Evolutionary conservation across 2,113 vertebrate species (phyloP).

Genomic region (Zosterops pallidus): DNA sequence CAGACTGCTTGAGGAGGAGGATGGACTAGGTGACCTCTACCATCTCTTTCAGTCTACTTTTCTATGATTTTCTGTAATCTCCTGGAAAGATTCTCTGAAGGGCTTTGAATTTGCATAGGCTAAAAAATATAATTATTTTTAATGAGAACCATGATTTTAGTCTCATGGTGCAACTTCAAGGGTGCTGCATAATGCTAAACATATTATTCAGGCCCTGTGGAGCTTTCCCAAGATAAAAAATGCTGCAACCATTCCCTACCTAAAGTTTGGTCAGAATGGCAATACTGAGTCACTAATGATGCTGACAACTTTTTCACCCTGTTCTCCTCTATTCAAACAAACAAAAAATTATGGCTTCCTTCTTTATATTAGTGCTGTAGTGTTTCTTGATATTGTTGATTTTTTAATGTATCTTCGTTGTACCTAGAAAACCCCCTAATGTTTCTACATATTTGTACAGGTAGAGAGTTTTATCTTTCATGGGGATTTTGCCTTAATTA

Average conservation of each 20-base stretch:
- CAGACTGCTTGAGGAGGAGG: not conserved
- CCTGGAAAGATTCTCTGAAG: not conserved
- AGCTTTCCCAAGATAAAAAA: not conserved
- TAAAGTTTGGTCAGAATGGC: not conserved
- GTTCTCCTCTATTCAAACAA: not conserved
- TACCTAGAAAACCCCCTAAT: not conserved
- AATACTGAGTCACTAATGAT: not conserved
- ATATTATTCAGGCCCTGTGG: not conserved
- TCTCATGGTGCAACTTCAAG: not conserved
- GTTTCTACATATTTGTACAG: conserved; percentile 2
- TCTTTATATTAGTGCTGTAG: not conserved
- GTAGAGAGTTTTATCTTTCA: conserved; percentile 3
- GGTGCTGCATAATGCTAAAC: not conserved
- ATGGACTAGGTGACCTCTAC: not conserved
- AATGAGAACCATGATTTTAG: not conserved
- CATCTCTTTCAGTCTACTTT: not conserved
- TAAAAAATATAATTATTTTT: conserved; percentile 35
- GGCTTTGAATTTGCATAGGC: not conserved
- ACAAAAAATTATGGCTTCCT: not conserved
- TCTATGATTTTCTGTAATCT: not conserved
- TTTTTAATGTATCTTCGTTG: not conserved
- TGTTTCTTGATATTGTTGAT: not conserved
- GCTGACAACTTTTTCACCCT: not conserved
- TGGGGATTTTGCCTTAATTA: conserved; percentile 15
- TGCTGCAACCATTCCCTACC: not conserved